A percentile compares a stretch with the other conserved stretches of the same genome.
phyloP scores from a whole-genome alignment of 2,797 vertebrate species.

The Adrianichthys oophorus region DNA sequence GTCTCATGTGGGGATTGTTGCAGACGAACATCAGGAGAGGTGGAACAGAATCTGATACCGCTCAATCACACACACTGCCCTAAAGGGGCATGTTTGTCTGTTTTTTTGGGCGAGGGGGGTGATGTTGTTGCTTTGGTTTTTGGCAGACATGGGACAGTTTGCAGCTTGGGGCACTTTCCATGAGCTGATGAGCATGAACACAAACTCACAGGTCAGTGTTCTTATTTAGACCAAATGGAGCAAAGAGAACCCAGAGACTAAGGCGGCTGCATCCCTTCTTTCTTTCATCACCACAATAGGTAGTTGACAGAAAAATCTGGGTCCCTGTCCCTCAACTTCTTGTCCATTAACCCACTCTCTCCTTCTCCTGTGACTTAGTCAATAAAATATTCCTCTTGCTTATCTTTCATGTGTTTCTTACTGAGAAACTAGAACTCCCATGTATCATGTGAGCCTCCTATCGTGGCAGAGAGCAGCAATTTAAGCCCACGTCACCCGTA shows the following conservation, averaged over 20 bases:
- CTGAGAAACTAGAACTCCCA: constrained; percentile 20
- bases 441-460: constrained; percentile 41
- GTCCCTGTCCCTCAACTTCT: constrained; percentile 1
- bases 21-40: too few species aligned
- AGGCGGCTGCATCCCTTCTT: constrained; percentile 17
- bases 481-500: constrained; percentile 60
- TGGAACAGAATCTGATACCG: not conserved
- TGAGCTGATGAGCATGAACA: constrained; percentile 27
- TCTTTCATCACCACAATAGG: constrained; percentile 7
- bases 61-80: constrained; percentile 32
- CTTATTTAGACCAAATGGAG: constrained; percentile 50
- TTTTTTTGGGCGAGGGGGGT: constrained; percentile 10
- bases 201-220: constrained; percentile 24
- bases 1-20: constrained; percentile 26
- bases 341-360: not conserved
- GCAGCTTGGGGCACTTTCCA: constrained; percentile 23
- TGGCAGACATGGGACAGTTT: constrained; percentile 26
- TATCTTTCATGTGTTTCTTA: constrained; percentile 22
- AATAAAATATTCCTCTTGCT: constrained; percentile 34
- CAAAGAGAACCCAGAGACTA: constrained; percentile 21
- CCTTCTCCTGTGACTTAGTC: constrained; percentile 48
- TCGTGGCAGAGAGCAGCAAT: constrained; percentile 45
- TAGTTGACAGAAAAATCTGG: constrained; percentile 8
- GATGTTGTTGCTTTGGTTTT: constrained; percentile 18
- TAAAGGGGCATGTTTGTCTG: constrained; percentile 1